phyloP scores from a whole-genome alignment of 2,888 invertebrate species.

The Napeogenes inachia region DNA sequence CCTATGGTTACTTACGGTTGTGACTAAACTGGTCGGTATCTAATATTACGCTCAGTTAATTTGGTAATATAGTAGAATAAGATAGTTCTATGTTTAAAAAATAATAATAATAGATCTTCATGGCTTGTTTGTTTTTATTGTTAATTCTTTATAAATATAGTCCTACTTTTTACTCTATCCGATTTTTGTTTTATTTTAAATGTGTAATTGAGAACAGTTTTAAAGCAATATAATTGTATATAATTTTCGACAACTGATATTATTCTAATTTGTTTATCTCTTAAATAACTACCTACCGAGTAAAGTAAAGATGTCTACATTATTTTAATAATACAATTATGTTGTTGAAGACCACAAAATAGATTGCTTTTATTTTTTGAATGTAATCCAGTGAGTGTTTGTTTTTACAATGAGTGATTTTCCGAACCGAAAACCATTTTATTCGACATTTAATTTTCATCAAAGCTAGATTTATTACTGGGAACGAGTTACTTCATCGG shows the following conservation, averaged over 20 bases:
- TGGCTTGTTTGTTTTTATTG: too few relatives aligned
- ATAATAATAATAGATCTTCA: too few relatives aligned
- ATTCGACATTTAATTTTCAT: slow-evolving; percentile 25
- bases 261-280: background rate
- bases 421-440: slow-evolving; percentile 12
- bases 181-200: background rate
- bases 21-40: slow-evolving; percentile 9
- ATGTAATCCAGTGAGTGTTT: slow-evolving; percentile 18
- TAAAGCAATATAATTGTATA: slow-evolving; percentile 5
- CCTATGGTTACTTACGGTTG: slow-evolving; percentile 48
- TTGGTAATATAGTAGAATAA: too few relatives aligned
- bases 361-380: slow-evolving; percentile 37
- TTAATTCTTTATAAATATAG: too few relatives aligned
- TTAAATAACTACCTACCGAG: slow-evolving; percentile 2
- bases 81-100: too few relatives aligned
- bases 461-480: slow-evolving; percentile 30
- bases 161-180: background rate
- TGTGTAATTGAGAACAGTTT: background rate
- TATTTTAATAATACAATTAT: slow-evolving; percentile 35
- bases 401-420: slow-evolving; percentile 18
- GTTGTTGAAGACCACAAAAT: slow-evolving; percentile 29
- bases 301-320: slow-evolving; percentile 29
- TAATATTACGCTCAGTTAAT: too few relatives aligned
- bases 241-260: background rate
- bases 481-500: slow-evolving; percentile 28